Base-by-base conservation (phyloP, 2,888 invertebrate species). In the Pedicia rivosa region DNA sequence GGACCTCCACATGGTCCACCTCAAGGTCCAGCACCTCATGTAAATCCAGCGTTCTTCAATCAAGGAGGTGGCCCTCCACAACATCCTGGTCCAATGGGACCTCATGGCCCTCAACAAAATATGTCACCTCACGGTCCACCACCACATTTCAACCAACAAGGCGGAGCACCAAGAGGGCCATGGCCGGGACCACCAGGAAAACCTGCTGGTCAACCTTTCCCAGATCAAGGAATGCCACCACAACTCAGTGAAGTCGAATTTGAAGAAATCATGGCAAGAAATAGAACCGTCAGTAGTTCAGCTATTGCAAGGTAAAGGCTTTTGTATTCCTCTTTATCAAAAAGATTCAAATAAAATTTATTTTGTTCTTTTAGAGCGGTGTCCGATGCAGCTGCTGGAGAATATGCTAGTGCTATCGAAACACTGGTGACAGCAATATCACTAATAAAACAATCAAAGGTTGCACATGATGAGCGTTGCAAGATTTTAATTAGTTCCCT, bases 361-460 rank as follows among this genome's bases (percentile, higher is more conserved):
- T 20, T 16, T 9, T 14, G 5, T 6, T 16, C 5, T 26, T 39
- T 17, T 26, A 68, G 97, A 41, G 98, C 98, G 9, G 95, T 98
- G 26, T 87, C 90, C 35, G 97, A 97, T 64, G 95, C 95, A 3
- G 91, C 92, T 29, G 88, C 91, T 39, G 92, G 95, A 8, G 97
- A 99, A 64, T 94, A 88, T 64, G 90, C 91, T 2, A 91, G 91
- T 59, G 98, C 98, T 35, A 94, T 98, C 44, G 97, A 98, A 65
- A 98, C 98, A 3, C 69, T 99, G 44, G 92, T 95, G 40, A 99
- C 98, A 1, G 98, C 98, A 6, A 95, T 98, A 51, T 94, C 95
- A 7, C 70, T 98, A 39, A 98, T 99, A 48, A 95, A 95, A 59
- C 95, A 97, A 67, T 95, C 95, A 38, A 88, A 91, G 65, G 77